Percentiles rank a stretch among this genome's conserved stretches.
Conservation (phyloP, 2,888 invertebrate genomes). For the Rapana venosa region DNA sequence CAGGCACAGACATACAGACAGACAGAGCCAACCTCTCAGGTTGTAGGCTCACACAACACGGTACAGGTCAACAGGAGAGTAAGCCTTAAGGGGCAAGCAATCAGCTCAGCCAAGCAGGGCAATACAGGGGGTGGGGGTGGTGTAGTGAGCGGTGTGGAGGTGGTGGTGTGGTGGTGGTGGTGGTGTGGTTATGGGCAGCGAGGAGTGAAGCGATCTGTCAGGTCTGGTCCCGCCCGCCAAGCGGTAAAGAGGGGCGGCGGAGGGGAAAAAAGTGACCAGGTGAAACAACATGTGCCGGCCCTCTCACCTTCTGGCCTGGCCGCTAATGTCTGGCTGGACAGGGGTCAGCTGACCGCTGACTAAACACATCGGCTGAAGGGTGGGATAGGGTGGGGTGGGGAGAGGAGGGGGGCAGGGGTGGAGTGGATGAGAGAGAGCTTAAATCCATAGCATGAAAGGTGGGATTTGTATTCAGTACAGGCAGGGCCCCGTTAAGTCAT, state of each 20-base stretch:
- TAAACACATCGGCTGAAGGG: not conserved
- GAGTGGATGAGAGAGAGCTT: not conserved
- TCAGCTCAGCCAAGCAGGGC: not conserved
- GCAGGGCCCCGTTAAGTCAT: too few species aligned
- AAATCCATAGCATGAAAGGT: too few species aligned
- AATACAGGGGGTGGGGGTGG: not conserved
- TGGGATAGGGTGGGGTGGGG: too few species aligned
- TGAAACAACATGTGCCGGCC: conserved; percentile 11
- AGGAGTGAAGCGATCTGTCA: not conserved
- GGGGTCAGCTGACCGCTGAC: not conserved
- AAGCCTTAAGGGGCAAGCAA: not conserved
- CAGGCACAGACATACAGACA: too few species aligned
- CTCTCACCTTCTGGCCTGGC: conserved; percentile 5
- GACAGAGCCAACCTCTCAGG: too few species aligned
- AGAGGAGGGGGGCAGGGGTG: too few species aligned
- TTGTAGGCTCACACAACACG: not conserved
- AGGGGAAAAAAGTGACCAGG: conserved; percentile 25
- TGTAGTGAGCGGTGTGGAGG: not conserved
- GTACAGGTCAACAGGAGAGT: not conserved
- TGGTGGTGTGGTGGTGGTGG: not conserved
- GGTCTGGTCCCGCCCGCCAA: not conserved
- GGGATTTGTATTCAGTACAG: too few species aligned
- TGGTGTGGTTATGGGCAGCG: not conserved
- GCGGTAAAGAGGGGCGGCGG: conserved; percentile 1
- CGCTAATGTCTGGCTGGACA: not conserved